Evolutionary conservation across 1,140 invertebrate genomes (phyloP), one percentile per base, ranked within the genome.

Genomic region (Stegodyphus mimosarum): DNA sequence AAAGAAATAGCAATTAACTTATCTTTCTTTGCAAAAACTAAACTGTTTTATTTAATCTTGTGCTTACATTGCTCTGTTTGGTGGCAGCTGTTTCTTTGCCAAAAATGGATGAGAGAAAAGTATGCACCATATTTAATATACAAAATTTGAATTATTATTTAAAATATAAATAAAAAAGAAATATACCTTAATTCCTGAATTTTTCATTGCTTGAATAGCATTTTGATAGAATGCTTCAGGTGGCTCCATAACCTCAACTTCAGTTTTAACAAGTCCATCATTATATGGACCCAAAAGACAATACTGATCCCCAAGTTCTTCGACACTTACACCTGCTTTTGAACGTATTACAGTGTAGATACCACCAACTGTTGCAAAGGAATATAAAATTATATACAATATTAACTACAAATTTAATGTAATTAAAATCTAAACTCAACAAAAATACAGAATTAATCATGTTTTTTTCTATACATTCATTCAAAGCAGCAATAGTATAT

Each of bases 321-420:
- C 97, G 0, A 96, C 97, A n/a, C 97, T 99, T 0, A 99, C 95
- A 89, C 95, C 98, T 6, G 98, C 97, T 92, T 99, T 99, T 2
- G 98, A 99, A 88, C 98, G 92, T 87, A 99, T 98, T 1, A 99
- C 99, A 0, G 98, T 99, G 90, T 99, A 99, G 90, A 99, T 99
- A 70, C 98, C 98, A 53, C 98, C 98, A 89, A 99, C 98, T 97
- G 90, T 84, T 92, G 92, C 83, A 90, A 90, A 88, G 69, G 11
- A 79, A 72, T 80, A 71, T 83, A 60, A 48, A 48, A 74, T 6
- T 17, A 64, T 11, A 48, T 6, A 15, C 9, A 72, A 72, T 72
- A 70, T 48, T 18, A 17, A n/a, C 52, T n/a, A 7, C 9, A 18
- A 10, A 51, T 51, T 51, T 49, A 70, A 33, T 49, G 50, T 49